Conservation (phyloP, 2,113 vertebrate species). For the Arvicanthis niloticus region DNA sequence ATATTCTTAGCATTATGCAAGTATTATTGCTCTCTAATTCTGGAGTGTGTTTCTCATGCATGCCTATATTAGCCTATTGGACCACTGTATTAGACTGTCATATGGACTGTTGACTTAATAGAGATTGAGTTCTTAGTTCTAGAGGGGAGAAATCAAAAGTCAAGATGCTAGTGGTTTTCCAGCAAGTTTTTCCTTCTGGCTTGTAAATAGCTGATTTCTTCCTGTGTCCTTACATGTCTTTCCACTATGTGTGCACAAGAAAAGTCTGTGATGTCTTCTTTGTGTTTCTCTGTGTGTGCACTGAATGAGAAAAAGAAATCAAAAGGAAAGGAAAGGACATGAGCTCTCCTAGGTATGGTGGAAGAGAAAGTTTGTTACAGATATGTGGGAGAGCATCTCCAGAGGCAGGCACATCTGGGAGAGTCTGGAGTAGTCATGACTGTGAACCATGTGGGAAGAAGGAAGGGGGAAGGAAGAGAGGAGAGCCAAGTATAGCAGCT, state of each 20-base stretch:
- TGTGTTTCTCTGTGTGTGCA: background rate
- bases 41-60: background rate
- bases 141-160: background rate
- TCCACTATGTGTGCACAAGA: background rate
- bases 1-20: background rate
- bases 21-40: background rate
- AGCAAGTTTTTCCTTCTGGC: background rate
- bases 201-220: background rate
- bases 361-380: no score
- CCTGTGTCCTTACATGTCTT: background rate
- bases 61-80: background rate
- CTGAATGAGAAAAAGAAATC: no score
- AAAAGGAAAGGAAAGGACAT: no score
- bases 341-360: no score
- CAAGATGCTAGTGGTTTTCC: background rate
- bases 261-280: background rate
- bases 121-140: background rate
- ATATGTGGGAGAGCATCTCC: no score
- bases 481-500: no score
- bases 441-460: no score
- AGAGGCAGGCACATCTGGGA: no score
- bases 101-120: background rate
- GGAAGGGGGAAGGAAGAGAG: no score
- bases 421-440: no score
- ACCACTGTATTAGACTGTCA: background rate